phyloP scores from a whole-genome alignment of 1,140 invertebrate species.

The Diuraphis noxia region DNA sequence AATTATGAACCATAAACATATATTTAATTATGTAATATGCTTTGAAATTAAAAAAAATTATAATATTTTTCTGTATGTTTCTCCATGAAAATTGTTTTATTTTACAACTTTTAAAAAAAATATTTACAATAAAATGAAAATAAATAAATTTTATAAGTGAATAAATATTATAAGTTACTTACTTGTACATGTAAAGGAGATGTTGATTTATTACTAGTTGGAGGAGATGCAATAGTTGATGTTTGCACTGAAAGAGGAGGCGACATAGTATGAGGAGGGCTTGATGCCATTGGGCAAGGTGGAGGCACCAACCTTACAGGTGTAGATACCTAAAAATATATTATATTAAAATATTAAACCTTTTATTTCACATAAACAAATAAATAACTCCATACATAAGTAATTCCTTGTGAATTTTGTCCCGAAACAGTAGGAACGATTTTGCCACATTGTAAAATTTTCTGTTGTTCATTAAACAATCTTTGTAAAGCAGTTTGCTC shows the following conservation, averaged over 20 bases:
- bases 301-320: constrained; percentile 56
- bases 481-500: constrained; percentile 64
- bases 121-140: not conserved
- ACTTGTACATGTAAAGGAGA: constrained; percentile 58
- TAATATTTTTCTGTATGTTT: too few species aligned
- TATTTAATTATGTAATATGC: not conserved
- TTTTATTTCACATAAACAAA: not conserved
- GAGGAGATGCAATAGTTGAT: constrained; percentile 50
- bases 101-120: not conserved
- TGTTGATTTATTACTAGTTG: constrained; percentile 56
- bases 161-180: not conserved
- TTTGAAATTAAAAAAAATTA: too few species aligned
- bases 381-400: constrained; percentile 57
- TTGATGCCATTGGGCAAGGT: constrained; percentile 51
- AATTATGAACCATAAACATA: not conserved
- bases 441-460: constrained; percentile 68
- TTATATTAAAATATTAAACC: not conserved
- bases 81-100: too few species aligned
- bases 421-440: constrained; percentile 65
- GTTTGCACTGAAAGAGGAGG: constrained; percentile 51
- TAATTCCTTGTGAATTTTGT: constrained; percentile 58
- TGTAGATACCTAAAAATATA: constrained; percentile 56
- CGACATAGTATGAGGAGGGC: constrained; percentile 41
- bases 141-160: too few species aligned
- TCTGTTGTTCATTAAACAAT: constrained; percentile 66